A percentile compares a stretch with the other conserved stretches of the same genome.
Conservation (phyloP, 2,888 invertebrate genomes). For the Lasius fuliginosus region DNA sequence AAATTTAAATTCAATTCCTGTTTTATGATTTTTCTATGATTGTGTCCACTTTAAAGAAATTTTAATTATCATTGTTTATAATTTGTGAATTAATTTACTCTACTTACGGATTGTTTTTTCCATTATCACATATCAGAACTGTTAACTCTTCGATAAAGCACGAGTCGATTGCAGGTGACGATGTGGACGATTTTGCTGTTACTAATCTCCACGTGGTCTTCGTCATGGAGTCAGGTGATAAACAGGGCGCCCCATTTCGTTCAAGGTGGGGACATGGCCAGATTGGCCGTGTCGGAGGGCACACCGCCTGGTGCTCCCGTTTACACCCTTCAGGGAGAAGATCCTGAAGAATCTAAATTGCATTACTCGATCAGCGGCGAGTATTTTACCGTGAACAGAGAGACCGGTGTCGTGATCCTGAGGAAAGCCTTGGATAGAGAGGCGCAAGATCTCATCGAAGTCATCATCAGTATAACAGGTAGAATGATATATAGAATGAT, state of each 20-base stretch:
- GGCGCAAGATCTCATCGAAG: constrained; percentile 90
- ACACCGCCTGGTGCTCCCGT: constrained; percentile 92
- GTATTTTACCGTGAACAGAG: constrained; percentile 92
- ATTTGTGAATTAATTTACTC: neutral
- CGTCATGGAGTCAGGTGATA: constrained; percentile 87
- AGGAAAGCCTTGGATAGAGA: constrained; percentile 92
- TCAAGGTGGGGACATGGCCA: constrained; percentile 93
- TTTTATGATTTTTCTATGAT: neutral
- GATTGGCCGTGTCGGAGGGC: constrained; percentile 91
- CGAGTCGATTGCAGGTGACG: constrained; percentile 72
- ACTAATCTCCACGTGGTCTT: constrained; percentile 73
- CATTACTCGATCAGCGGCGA: constrained; percentile 94
- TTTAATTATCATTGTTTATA: neutral
- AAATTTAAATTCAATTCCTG: neutral
- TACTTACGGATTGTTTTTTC: neutral
- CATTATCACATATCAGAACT: neutral
- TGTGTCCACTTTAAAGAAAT: neutral
- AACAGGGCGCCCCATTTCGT: constrained; percentile 93
- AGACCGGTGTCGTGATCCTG: constrained; percentile 92
- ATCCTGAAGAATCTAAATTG: constrained; percentile 92
- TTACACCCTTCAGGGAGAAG: constrained; percentile 92
- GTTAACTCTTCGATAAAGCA: constrained; percentile 12
- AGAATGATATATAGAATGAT: constrained; percentile 65
- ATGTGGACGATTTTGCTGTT: constrained; percentile 80
- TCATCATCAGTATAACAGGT: constrained; percentile 94